Evolutionary conservation across 1,140 invertebrate species (phyloP), one percentile per base, ranked within the genome.

Genomic region (Aleiodes sp.): DNA sequence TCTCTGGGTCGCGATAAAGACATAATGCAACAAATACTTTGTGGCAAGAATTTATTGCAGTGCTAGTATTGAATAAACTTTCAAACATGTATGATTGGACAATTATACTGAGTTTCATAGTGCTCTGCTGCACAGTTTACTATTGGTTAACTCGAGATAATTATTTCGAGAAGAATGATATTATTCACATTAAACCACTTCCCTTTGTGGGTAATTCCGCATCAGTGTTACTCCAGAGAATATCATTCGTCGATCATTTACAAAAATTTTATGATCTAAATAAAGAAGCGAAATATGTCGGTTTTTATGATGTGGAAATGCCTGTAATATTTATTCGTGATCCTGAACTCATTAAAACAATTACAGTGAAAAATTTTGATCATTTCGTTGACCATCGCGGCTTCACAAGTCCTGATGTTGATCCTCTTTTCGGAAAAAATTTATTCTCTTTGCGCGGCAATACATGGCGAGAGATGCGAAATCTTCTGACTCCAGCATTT

Each of bases 361-460:
- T 89, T 46, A 52, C 82, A 1, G 73, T 87, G 0, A 88, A 87
- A 70, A 83, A 84, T 70, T 88, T 88, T 68, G 66, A 78, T 6
- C 33, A 77, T 65, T 87, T 86, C 71, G 72, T 75, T 7, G 79
- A 85, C 64, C 83, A 85, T 65, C 76, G 79, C 21, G 76, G 81
- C 3, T 73, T 75, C 19, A 75, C 81, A 0, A 76, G 81, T 28
- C 73, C 78, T 43, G 70, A 81, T 35, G 64, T 77, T 29, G 78
- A 83, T 41, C 79, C 82, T 0, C 66, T 84, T 4, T 65, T 82
- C 3, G 76, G 72, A 8, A 74, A 75, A 37, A 84, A 78, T 76
- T 61, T 83, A 1, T 80, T 84, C 60, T 67, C 77, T 7, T 61
- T 82, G 21, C 77, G 71, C 75, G 82, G 78, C 4, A 66, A 85